Evolutionary conservation across 2,888 invertebrate species (phyloP), one percentile per base, ranked within the genome.

Genomic region (Caenorhabditis sinica): DNA sequence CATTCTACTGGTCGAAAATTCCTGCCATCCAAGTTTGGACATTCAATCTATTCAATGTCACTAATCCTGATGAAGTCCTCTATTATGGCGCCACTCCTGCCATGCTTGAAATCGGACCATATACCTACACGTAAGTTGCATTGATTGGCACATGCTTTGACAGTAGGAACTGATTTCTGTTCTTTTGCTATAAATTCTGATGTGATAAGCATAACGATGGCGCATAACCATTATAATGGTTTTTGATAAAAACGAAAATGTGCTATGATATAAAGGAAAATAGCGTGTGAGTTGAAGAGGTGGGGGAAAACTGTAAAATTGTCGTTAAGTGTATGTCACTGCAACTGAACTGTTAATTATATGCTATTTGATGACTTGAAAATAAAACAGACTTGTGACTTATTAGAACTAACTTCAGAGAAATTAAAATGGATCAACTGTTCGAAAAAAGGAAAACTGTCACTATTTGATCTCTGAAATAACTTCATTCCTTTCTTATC

Each of bases 21-120:
- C 88, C 88, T 13, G 87, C 85, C 5, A 63, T 58, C 13, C 86
- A 88, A 73, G 66, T 77, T 36, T 87, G 71, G 60, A 77, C 74
- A 3, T 86, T 84, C 61, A 60, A 83, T 25, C 65, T 87, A n/a
- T 88, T 86, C 69, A 88, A 88, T 43, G 80, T 88, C n/a, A 87
- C 88, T 0, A 88, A 88, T 81, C 87, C 88, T 13, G 87, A 88
- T 75, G 88, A 87, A 71, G 87, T 88, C 4, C 68, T 87, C 6
- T 86, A 87, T 56, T 72, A 87, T 76, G 86, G 86, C 33, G 88
- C 86, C 40, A 86, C 77, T 25, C 86, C 88, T 0, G 79, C 65
- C 23, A 69, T 87, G 43, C 82, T 86, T 17, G 87, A 88, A 69
- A 61, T 85, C 30, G 88, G 88, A 69, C 88, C 88, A 53, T 88